phyloP scores from a whole-genome alignment of 2,113 vertebrate species.

The Rynchops niger region DNA sequence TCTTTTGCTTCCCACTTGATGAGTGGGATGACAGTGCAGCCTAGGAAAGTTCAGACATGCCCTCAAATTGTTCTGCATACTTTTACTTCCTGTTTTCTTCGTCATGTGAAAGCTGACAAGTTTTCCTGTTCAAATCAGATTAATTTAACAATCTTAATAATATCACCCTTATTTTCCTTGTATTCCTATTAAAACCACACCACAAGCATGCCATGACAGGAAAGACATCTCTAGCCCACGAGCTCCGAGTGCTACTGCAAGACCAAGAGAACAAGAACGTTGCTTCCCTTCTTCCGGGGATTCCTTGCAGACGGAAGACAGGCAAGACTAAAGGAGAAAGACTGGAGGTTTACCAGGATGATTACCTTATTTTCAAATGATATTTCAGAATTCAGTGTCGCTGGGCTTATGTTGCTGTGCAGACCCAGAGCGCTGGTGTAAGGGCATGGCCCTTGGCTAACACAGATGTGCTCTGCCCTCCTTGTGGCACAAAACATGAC shows the following conservation, averaged over 20 bases:
- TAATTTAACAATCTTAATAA: conserved; percentile 65
- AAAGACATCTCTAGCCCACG: conserved; percentile 1
- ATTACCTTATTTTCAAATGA: background rate
- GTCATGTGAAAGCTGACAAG: conserved; percentile 60
- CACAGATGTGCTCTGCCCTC: background rate
- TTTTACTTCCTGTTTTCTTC: conserved; percentile 64
- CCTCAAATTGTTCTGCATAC: conserved; percentile 41
- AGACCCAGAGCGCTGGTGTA: background rate
- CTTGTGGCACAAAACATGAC: background rate
- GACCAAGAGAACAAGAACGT: background rate
- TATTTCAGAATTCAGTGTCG: background rate
- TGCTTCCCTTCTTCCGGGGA: background rate
- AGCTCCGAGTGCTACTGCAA: conserved; percentile 7
- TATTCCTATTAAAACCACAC: background rate
- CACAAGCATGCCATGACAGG: conserved; percentile 65
- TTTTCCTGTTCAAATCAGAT: conserved; percentile 61
- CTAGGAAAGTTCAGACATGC: conserved; percentile 68
- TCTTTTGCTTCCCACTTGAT: conserved; percentile 49
- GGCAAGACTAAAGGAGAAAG: background rate
- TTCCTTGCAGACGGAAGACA: background rate
- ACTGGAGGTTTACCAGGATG: background rate
- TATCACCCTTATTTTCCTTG: background rate
- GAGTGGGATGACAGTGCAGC: conserved; percentile 28
- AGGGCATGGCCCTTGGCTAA: background rate
- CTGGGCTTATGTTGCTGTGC: background rate